Evolutionary conservation across 1,140 invertebrate genomes (phyloP).

Genomic region (Cotesia glomerata): DNA sequence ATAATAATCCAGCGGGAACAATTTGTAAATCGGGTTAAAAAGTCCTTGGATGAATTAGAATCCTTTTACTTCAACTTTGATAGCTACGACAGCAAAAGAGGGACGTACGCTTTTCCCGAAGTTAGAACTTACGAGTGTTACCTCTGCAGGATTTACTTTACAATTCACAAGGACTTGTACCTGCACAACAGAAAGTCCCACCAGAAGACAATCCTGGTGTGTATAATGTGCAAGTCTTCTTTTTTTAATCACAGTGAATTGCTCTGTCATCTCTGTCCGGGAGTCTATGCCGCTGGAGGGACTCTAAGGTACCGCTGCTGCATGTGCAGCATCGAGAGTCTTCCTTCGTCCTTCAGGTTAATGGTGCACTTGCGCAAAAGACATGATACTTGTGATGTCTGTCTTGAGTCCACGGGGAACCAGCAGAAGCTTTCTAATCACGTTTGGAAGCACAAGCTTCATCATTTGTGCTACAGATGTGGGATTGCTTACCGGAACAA

Average conservation of each 20-base stretch:
- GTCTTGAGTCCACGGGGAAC: conserved; percentile 78
- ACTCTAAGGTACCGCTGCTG: conserved; percentile 75
- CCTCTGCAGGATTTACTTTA: conserved; percentile 78
- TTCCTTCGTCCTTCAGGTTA: conserved; percentile 82
- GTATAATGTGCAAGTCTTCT: conserved; percentile 84
- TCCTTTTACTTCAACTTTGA: conserved; percentile 74
- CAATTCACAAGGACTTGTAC: conserved; percentile 81
- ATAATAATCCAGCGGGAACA: conserved; percentile 65
- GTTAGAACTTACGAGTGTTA: conserved; percentile 80
- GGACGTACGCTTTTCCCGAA: conserved; percentile 61
- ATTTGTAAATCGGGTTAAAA: conserved; percentile 71
- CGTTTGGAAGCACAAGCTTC: conserved; percentile 86
- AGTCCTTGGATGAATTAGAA: conserved; percentile 68
- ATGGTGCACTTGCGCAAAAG: conserved; percentile 85
- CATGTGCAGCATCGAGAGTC: conserved; percentile 72
- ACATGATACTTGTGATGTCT: conserved; percentile 85
- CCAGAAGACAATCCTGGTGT: conserved; percentile 78
- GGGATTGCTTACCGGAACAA: conserved; percentile 85
- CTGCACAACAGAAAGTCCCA: conserved; percentile 84
- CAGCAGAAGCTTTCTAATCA: conserved; percentile 81
- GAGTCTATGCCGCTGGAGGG: conserved; percentile 71
- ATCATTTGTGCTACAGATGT: conserved; percentile 85
- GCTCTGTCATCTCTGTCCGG: conserved; percentile 83
- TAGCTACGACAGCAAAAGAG: conserved; percentile 67
- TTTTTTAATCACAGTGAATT: conserved; percentile 87